Conservation (phyloP, 2,797 vertebrate species). For the Gadopsis bispinosus region DNA sequence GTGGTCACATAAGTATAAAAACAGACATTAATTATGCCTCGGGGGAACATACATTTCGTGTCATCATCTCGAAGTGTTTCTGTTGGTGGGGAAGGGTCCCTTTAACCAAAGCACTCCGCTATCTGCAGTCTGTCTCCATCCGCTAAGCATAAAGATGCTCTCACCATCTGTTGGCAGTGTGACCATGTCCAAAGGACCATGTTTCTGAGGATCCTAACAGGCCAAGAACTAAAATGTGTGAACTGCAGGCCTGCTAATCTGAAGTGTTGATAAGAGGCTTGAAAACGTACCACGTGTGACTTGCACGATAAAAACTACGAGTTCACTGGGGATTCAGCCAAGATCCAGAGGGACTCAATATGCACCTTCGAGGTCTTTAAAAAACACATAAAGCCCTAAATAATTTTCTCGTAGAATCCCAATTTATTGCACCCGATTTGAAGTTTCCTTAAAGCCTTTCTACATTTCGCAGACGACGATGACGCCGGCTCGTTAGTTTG, state of each 20-base stretch:
- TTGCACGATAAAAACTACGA: conserved; percentile 54
- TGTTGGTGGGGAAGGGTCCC: conserved; percentile 25
- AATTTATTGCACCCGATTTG: neutral
- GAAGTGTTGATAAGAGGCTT: conserved; percentile 80
- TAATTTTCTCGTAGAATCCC: neutral
- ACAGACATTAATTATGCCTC: conserved; percentile 55
- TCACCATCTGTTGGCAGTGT: conserved; percentile 82
- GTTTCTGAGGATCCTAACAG: conserved; percentile 77
- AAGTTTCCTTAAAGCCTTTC: neutral
- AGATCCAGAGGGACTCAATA: conserved; percentile 30
- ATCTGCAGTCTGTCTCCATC: conserved; percentile 66
- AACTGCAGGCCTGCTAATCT: conserved; percentile 78
- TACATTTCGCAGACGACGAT: neutral
- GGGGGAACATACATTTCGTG: conserved; percentile 38
- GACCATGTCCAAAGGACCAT: conserved; percentile 80
- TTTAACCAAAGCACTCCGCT: conserved; percentile 56
- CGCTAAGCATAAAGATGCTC: conserved; percentile 75
- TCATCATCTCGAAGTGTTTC: conserved; percentile 37
- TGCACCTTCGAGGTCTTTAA: conserved; percentile 28
- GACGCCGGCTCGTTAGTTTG: neutral
- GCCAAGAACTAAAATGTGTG: conserved; percentile 81
- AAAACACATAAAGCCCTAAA: conserved; percentile 8
- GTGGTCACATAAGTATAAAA: conserved; percentile 36
- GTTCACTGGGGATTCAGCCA: conserved; percentile 59
- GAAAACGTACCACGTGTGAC: conserved; percentile 76